Evolutionary conservation across 2,113 vertebrate genomes (phyloP).

Genomic region (Cephalopterus ornatus): DNA sequence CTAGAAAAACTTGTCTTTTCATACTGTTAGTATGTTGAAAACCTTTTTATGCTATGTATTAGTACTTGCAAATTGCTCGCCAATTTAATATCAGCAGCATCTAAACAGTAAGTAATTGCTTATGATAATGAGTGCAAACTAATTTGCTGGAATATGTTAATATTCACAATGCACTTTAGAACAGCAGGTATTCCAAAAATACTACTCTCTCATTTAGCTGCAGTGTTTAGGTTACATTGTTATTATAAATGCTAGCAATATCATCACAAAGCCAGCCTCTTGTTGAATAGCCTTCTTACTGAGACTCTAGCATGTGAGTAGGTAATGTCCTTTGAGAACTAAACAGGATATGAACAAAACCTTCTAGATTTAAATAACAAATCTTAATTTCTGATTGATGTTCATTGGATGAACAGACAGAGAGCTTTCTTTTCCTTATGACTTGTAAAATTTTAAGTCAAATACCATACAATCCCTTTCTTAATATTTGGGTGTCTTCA

Average conservation of each 20-base stretch:
- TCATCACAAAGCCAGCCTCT: conserved; percentile 64
- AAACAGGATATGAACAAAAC: conserved; percentile 16
- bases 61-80: conserved; percentile 80
- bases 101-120: conserved; percentile 85
- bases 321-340: conserved; percentile 58
- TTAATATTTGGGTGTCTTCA: background rate
- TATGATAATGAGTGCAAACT: conserved; percentile 85
- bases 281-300: conserved; percentile 60
- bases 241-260: conserved; percentile 56
- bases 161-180: conserved; percentile 78
- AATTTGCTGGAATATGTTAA: conserved; percentile 85
- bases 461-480: background rate
- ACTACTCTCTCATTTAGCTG: conserved; percentile 70
- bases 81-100: conserved; percentile 77
- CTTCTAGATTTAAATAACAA: conserved; percentile 40
- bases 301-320: conserved; percentile 70
- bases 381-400: conserved; percentile 59
- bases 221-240: conserved; percentile 61
- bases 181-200: conserved; percentile 71
- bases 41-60: conserved; percentile 69
- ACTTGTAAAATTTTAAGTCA: conserved; percentile 53
- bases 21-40: conserved; percentile 49
- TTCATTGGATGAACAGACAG: background rate
- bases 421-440: conserved; percentile 8
- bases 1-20: conserved; percentile 39